Conservation (phyloP, 2,797 vertebrate species). For the Agapornis canus region DNA sequence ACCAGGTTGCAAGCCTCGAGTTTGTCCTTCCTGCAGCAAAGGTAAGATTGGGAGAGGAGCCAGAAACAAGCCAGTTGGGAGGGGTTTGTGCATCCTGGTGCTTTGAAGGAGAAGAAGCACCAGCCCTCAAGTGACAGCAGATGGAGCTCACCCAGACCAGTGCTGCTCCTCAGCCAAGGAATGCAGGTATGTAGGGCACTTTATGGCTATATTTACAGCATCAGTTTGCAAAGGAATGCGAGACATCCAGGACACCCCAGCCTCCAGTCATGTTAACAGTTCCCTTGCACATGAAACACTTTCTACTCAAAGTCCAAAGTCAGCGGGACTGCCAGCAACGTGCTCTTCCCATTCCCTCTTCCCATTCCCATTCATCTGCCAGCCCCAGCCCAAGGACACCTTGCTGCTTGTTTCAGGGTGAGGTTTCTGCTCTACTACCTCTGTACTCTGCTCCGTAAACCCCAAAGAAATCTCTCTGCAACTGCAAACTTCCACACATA, state of each 20-base stretch:
- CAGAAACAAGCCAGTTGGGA: background rate
- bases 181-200: background rate
- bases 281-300: background rate
- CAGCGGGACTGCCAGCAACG: background rate
- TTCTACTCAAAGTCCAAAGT: background rate
- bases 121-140: background rate
- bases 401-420: background rate
- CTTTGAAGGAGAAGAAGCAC: background rate
- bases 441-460: background rate
- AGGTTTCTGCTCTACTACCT: background rate
- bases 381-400: background rate
- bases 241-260: background rate
- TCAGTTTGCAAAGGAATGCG: background rate
- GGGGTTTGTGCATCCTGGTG: background rate
- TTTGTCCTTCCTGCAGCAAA: background rate
- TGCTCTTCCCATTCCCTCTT: background rate
- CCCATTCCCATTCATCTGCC: background rate
- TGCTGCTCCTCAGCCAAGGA: background rate
- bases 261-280: background rate
- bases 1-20: background rate
- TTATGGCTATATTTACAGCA: background rate
- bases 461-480: background rate
- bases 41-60: background rate
- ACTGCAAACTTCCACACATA: background rate
- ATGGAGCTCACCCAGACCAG: background rate